A percentile compares a stretch with the other conserved stretches of the same genome.
Evolutionary conservation across 2,888 invertebrate species (phyloP).

Genomic region (Eugnorisma glareosa): DNA sequence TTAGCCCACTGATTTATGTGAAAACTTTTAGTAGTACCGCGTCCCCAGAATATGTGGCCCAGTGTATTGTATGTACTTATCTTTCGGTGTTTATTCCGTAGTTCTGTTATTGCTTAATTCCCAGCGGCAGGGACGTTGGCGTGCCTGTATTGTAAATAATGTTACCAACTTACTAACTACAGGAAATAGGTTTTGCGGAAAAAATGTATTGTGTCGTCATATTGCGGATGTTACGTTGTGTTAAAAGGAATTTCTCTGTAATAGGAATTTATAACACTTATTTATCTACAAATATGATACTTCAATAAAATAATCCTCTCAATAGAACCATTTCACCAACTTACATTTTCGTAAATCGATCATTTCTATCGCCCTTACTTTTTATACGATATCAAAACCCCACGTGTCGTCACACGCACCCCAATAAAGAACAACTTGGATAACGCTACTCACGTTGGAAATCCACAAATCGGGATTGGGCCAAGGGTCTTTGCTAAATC

Average conservation of each 20-base stretch:
- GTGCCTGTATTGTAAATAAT: conserved; percentile 65
- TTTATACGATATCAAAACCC: conserved; percentile 53
- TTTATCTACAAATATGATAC: conserved; percentile 6
- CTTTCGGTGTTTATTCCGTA: conserved; percentile 79
- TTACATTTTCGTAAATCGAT: conserved; percentile 34
- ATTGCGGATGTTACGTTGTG: background rate
- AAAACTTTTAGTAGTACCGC: conserved; percentile 82
- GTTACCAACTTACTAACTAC: conserved; percentile 59
- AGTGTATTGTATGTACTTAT: conserved; percentile 82
- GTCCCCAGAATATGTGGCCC: conserved; percentile 82
- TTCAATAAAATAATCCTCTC: background rate
- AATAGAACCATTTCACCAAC: conserved; percentile 37
- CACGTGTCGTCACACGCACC: conserved; percentile 60
- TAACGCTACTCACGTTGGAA: conserved; percentile 74
- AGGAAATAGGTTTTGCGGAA: conserved; percentile 40
- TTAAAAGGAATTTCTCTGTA: background rate
- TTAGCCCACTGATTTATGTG: conserved; percentile 89
- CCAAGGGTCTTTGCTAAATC: conserved; percentile 74
- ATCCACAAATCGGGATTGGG: conserved; percentile 73
- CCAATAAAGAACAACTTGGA: conserved; percentile 71
- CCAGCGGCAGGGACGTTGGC: conserved; percentile 74
- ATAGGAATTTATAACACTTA: background rate
- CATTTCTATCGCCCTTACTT: conserved; percentile 31
- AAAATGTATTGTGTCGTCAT: conserved; percentile 18
- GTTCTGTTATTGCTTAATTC: conserved; percentile 80